Conservation (phyloP, 2,888 invertebrate genomes). For the Harmothoe impar region DNA sequence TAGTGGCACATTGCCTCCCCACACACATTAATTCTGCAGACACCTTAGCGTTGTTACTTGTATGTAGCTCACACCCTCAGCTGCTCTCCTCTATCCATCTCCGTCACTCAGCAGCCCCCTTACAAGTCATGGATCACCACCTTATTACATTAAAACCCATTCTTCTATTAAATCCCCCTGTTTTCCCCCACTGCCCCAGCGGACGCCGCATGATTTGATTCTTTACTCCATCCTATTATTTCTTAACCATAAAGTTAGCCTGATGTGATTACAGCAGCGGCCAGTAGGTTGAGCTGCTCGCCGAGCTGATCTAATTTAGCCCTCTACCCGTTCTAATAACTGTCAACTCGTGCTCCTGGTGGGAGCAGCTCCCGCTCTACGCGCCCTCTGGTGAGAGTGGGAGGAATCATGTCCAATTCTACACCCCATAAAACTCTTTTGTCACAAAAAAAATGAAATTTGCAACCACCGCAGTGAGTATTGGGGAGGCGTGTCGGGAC, state of each 20-base stretch:
- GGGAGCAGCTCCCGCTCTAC: conserved; percentile 16
- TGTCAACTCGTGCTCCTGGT: conserved; percentile 45
- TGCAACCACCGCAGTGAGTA: not conserved
- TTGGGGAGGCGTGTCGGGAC: not conserved
- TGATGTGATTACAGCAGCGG: not conserved
- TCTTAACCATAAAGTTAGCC: conserved; percentile 58
- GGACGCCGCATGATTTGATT: conserved; percentile 47
- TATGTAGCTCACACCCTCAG: conserved; percentile 40
- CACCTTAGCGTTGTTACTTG: no score
- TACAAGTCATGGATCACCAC: conserved; percentile 4
- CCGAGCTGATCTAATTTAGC: conserved; percentile 38
- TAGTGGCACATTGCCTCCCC: no score
- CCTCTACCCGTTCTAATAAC: conserved; percentile 58
- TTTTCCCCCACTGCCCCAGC: not conserved
- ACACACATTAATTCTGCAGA: no score
- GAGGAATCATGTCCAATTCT: conserved; percentile 55
- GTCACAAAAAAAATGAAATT: conserved; percentile 31
- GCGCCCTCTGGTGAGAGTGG: not conserved
- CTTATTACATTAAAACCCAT: conserved; percentile 45
- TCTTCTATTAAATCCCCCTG: conserved; percentile 58
- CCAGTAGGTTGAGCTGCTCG: not conserved
- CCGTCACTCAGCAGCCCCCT: not conserved
- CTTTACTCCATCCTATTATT: conserved; percentile 53
- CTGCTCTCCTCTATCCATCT: not conserved
- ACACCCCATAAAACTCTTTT: conserved; percentile 43